Evolutionary conservation across 2,113 vertebrate species (phyloP).

Genomic region (Phalacrocorax pelagicus): DNA sequence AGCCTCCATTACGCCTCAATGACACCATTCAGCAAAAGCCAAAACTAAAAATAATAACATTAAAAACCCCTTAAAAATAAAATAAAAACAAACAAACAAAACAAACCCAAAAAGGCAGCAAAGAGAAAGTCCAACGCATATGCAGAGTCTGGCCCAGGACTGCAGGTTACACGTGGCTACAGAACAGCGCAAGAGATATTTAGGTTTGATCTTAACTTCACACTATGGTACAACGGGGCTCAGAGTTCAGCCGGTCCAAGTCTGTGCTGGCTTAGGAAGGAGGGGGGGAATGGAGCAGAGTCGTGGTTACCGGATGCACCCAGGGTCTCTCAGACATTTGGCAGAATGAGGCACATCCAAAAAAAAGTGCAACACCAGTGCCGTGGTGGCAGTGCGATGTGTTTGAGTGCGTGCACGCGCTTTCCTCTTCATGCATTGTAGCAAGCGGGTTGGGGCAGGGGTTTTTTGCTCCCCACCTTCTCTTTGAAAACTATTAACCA

Average conservation of each 20-base stretch:
- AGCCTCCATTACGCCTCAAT: slow-evolving; percentile 72
- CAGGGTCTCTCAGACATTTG: slow-evolving; percentile 64
- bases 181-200: slow-evolving; percentile 66
- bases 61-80: background rate
- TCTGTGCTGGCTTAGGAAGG: slow-evolving; percentile 83
- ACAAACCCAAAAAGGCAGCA: slow-evolving; percentile 75
- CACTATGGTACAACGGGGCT: slow-evolving; percentile 67
- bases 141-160: slow-evolving; percentile 83
- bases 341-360: slow-evolving; percentile 67
- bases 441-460: slow-evolving; percentile 42
- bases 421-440: slow-evolving; percentile 70
- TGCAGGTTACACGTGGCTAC: slow-evolving; percentile 74
- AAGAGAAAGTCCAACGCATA: slow-evolving; percentile 80
- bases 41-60: slow-evolving; percentile 42
- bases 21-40: slow-evolving; percentile 80
- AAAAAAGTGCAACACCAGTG: slow-evolving; percentile 67
- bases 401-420: slow-evolving; percentile 61
- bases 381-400: slow-evolving; percentile 60
- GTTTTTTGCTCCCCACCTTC: background rate
- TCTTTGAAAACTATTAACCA: slow-evolving; percentile 41
- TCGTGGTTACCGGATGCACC: slow-evolving; percentile 58
- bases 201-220: slow-evolving; percentile 60
- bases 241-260: slow-evolving; percentile 62
- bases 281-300: slow-evolving; percentile 71
- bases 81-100: slow-evolving; percentile 50